These are phyloP conservation scores for Trichoplax adhaerens DNA, from an alignment of 37 sponge, comb jelly and placozoan species.

Conservation along the genomic window DNA sequence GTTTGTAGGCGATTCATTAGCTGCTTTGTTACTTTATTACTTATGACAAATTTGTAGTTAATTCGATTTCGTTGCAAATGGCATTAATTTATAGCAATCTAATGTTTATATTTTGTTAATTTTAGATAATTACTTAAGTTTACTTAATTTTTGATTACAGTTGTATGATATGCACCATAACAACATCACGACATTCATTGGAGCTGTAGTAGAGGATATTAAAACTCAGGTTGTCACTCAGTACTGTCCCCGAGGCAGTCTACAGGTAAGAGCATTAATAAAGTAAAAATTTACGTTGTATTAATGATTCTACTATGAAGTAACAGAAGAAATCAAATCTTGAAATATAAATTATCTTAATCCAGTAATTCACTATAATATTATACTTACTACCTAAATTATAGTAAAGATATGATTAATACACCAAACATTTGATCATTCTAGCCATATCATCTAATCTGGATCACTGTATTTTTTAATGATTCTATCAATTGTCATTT, in stretches of 20 bases:
- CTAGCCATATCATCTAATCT: neutral
- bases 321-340: no score
- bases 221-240: slow-evolving; percentile 8
- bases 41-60: no score
- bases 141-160: neutral
- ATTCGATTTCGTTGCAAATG: no score
- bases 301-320: neutral
- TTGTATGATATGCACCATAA: slow-evolving; percentile 12
- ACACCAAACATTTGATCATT: no score
- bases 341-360: neutral
- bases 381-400: neutral
- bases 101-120: no score
- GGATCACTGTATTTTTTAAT: neutral
- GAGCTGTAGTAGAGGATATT: slow-evolving; percentile 5
- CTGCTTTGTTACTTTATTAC: no score
- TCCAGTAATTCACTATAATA: neutral
- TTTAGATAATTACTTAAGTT: no score
- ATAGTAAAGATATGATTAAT: no score
- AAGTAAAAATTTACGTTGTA: neutral
- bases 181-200: slow-evolving; percentile 10
- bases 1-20: no score
- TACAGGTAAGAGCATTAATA: slow-evolving; percentile 14
- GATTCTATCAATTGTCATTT: no score
- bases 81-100: no score
- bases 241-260: slow-evolving; percentile 12